A percentile compares a stretch with the other conserved stretches of the same genome.
These are phyloP conservation scores for Epinephelus coioides DNA, from an alignment of 2,797 vertebrate genomes.

Conservation along the genomic window DNA sequence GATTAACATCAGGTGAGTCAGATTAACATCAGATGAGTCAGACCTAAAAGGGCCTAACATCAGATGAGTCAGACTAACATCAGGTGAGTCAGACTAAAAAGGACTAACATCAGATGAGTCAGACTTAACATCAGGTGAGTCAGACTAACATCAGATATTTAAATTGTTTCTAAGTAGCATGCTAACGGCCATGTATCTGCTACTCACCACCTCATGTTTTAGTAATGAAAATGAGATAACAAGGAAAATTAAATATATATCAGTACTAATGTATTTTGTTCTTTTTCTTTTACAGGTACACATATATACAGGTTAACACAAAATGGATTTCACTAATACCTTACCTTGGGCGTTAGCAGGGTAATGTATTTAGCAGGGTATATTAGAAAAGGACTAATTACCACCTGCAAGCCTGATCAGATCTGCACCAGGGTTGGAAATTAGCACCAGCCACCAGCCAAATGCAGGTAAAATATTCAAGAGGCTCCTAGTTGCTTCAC, in stretches of 20 bases:
- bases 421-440: neutral
- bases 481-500: too few species aligned
- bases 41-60: too few species aligned
- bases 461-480: too few species aligned
- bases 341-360: neutral
- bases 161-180: neutral
- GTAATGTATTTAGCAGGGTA: neutral
- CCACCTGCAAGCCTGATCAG: slow-evolving; percentile 6
- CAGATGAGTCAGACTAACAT: too few species aligned
- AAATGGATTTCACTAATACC: slow-evolving; percentile 11
- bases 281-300: neutral
- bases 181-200: neutral
- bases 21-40: too few species aligned
- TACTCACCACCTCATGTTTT: neutral
- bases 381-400: slow-evolving; percentile 15
- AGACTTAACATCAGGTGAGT: slow-evolving; percentile 11
- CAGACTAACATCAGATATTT: neutral
- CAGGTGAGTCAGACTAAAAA: too few species aligned
- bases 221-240: neutral
- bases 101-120: slow-evolving; percentile 14
- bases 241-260: neutral
- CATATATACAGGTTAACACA: neutral
- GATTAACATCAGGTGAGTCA: too few species aligned
- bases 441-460: too few species aligned
- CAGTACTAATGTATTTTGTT: neutral